Evolutionary conservation across 2,888 invertebrate species (phyloP).

Genomic region (Girardia tigrina): DNA sequence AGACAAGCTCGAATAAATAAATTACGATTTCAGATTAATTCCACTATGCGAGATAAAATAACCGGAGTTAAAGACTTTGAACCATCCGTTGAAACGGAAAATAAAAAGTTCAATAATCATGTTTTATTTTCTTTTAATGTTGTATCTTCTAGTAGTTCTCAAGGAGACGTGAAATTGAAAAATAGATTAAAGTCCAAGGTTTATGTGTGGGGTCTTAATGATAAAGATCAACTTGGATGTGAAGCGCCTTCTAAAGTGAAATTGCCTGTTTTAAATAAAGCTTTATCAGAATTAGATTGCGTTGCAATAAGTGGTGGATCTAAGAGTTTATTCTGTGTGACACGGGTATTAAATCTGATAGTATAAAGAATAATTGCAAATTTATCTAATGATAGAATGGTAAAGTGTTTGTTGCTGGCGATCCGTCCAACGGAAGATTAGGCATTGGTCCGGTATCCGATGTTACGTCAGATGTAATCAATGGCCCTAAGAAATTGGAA

Average conservation of each 20-base stretch:
- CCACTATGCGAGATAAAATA: neutral
- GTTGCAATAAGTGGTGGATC: conserved; percentile 83
- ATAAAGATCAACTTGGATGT: conserved; percentile 84
- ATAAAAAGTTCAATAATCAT: neutral
- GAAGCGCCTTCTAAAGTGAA: conserved; percentile 76
- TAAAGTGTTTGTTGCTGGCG: conserved; percentile 75
- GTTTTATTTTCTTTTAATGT: neutral
- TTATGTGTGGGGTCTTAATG: conserved; percentile 87
- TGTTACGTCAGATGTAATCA: neutral
- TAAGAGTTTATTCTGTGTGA: conserved; percentile 73
- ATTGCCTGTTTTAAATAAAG: conserved; percentile 70
- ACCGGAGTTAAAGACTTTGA: no score
- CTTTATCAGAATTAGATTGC: conserved; percentile 68
- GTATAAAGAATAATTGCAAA: conserved; percentile 40
- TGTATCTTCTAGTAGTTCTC: no score
- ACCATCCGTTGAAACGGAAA: neutral
- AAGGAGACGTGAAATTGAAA: neutral
- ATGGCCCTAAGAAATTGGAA: neutral
- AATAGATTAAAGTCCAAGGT: conserved; percentile 47
- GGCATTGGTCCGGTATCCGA: conserved; percentile 59
- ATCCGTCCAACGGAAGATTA: conserved; percentile 79
- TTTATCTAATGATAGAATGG: no score
- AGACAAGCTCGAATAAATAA: neutral
- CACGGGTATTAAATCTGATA: conserved; percentile 3
- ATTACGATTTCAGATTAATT: neutral